Percentiles rank a stretch among this genome's conserved stretches.
These are phyloP conservation scores for Drosophila incognita DNA, from an alignment of 2,888 invertebrate species.

Conservation along the genomic window DNA sequence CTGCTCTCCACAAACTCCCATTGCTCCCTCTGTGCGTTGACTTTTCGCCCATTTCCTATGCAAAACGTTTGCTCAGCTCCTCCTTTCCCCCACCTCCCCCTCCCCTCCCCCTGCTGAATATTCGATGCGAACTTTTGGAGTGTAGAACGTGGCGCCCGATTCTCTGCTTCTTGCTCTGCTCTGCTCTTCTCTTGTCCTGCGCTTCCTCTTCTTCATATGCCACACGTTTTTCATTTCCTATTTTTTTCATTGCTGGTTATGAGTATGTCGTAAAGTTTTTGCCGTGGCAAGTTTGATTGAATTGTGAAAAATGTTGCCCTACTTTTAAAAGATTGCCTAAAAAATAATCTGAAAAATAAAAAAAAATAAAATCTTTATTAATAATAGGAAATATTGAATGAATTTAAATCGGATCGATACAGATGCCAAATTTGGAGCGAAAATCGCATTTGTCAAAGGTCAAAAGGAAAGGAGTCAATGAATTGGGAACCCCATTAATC, in stretches of 20 bases:
- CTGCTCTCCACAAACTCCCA: background rate
- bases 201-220: conserved; percentile 47
- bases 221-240: conserved; percentile 67
- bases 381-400: background rate
- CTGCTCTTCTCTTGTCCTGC: background rate
- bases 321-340: conserved; percentile 32
- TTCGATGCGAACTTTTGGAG: conserved; percentile 6
- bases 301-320: conserved; percentile 47
- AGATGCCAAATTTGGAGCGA: background rate
- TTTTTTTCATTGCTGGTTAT: conserved; percentile 35
- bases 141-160: conserved; percentile 54
- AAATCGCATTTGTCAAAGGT: background rate
- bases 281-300: conserved; percentile 67
- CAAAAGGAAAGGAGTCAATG: background rate
- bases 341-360: background rate
- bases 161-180: background rate
- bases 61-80: conserved; percentile 61
- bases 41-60: conserved; percentile 72
- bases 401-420: conserved; percentile 4
- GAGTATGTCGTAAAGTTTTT: conserved; percentile 68
- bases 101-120: background rate
- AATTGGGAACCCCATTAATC: background rate
- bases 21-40: conserved; percentile 42
- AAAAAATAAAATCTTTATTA: background rate
- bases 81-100: background rate